Base-by-base conservation (phyloP, 2,113 vertebrate species). In the Stigmatopora argus region DNA sequence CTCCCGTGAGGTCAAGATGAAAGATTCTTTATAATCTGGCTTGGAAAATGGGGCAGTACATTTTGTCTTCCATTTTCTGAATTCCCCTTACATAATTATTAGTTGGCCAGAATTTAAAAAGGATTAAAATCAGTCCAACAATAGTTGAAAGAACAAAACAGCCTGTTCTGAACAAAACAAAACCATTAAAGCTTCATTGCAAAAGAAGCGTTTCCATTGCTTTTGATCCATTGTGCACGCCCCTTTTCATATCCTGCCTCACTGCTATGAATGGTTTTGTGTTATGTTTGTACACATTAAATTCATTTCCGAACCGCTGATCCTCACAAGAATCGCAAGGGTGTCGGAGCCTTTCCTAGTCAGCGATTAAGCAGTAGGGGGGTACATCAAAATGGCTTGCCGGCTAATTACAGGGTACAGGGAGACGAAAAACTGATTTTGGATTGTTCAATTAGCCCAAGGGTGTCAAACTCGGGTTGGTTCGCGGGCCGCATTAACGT, bases 121-220 rank as follows among this genome's bases (percentile, higher is more conserved):
- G 63, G 76, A 85, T 83, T 76, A 81, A 78, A 65, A 0, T 13
- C 61, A 57, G 23, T 49, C 17, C 62, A 44, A 46, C 18, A 45
- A 57, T 11, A 19, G 57, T 45, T 3, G 26, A 31, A n/a, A 73
- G 44, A 68, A 57, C 38, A 68, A 76, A 77, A 69, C 48, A 38
- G 10, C 1, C 5, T 7, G 13, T 31, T 13, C 11, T 23, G 51
- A 53, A 53, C 21, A 13, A 53, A 53, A 53, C 51, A 53, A 38
- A 5, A 57, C 35, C 26, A 13, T 21, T 60, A 66, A 8, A 21
- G 57, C 35, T 66, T 67, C 71, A 64, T 34, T 44, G 17, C 48
- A 66, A 49, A 57, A 62, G 18, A 61, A 69, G 64, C 45, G 4
- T 61, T 26, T 26, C 26, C 21, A 26, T 31, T 26, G 23, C 26